Percentiles rank a stretch among this genome's conserved stretches.
These are phyloP conservation scores for Invenusta paracnida DNA, from an alignment of 2,888 invertebrate species.

Conservation along the genomic window DNA sequence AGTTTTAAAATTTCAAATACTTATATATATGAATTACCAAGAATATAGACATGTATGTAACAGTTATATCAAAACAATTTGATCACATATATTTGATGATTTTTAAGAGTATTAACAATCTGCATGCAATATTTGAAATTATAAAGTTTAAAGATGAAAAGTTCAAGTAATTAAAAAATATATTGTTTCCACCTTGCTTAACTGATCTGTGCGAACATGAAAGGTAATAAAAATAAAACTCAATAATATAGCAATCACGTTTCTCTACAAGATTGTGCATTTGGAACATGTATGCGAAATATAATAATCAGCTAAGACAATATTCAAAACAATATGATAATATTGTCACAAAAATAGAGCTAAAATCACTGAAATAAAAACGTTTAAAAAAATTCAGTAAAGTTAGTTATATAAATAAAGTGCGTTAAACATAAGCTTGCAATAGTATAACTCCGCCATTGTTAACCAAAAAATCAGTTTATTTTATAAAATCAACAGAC, in stretches of 20 bases:
- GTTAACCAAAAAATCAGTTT: not conserved
- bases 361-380: slow-evolving; percentile 26
- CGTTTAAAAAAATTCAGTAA: not conserved
- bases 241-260: not conserved
- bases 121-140: too few species aligned
- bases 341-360: slow-evolving; percentile 8
- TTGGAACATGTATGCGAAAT: not conserved
- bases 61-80: too few species aligned
- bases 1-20: too few species aligned
- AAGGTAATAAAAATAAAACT: too few species aligned
- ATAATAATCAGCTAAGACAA: not conserved
- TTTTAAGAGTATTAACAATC: too few species aligned
- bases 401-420: slow-evolving; percentile 21
- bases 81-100: too few species aligned
- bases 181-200: too few species aligned
- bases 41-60: too few species aligned
- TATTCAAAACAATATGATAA: not conserved
- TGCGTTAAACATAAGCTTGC: slow-evolving; percentile 25
- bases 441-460: slow-evolving; percentile 18
- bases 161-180: too few species aligned
- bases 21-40: too few species aligned
- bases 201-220: too few species aligned
- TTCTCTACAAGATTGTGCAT: not conserved
- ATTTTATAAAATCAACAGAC: not conserved
- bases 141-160: too few species aligned